phyloP scores from a whole-genome alignment of 2,113 vertebrate genomes.

The Paracanthobrama guichenoti region DNA sequence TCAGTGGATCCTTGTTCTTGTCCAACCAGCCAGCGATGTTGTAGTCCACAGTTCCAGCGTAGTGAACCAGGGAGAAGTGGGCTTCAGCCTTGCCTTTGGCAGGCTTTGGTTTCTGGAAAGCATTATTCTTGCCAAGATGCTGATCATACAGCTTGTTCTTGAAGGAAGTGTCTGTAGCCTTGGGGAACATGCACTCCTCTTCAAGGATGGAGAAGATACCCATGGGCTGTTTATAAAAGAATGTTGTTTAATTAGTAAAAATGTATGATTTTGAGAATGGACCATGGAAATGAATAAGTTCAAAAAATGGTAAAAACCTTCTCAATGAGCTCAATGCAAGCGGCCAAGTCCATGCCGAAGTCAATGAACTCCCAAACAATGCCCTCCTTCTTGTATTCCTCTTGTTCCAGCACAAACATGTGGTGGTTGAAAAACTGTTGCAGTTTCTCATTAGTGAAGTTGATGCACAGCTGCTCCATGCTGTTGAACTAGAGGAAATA shows the following conservation, averaged over 20 bases:
- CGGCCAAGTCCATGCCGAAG: constrained; percentile 87
- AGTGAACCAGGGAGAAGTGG: too few species aligned
- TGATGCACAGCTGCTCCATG: constrained; percentile 87
- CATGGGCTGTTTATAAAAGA: constrained; percentile 65
- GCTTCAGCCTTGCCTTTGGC: too few species aligned
- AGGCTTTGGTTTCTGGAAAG: too few species aligned
- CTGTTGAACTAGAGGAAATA: constrained; percentile 78
- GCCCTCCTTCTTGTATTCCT: constrained; percentile 86
- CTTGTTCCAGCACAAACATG: constrained; percentile 84
- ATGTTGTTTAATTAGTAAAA: too few species aligned
- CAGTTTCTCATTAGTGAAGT: constrained; percentile 89
- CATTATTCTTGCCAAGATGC: too few species aligned
- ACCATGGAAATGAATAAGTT: constrained; percentile 37
- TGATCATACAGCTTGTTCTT: constrained; percentile 43
- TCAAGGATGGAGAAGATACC: constrained; percentile 75
- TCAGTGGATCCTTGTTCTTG: constrained; percentile 62
- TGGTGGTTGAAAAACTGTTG: constrained; percentile 87
- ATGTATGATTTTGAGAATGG: too few species aligned
- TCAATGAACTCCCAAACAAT: constrained; percentile 88
- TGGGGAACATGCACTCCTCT: constrained; percentile 76
- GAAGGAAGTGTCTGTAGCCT: constrained; percentile 65
- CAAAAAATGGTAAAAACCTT: constrained; percentile 64
- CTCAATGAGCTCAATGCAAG: constrained; percentile 86
- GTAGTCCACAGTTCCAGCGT: constrained; percentile 77
- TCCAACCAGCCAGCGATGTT: constrained; percentile 67